Conservation (phyloP, 2,113 vertebrate genomes). For the Opisthocomus hoazin region DNA sequence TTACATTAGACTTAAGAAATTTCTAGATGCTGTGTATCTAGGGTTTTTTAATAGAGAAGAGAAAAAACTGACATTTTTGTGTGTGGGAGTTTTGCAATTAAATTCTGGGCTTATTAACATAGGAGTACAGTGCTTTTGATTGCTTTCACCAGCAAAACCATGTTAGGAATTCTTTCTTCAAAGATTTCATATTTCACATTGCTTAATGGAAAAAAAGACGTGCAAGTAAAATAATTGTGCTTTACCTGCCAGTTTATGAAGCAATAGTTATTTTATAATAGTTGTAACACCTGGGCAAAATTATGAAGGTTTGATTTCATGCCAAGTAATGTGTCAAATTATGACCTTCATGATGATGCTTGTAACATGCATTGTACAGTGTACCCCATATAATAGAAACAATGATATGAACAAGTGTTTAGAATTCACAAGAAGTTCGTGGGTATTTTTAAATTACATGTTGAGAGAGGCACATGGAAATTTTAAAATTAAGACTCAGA, state of each 20-base stretch:
- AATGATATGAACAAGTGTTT: not conserved
- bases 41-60: not conserved
- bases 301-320: not conserved
- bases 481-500: not conserved
- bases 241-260: not conserved
- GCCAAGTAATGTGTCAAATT: not conserved
- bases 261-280: not conserved
- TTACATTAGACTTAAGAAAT: not conserved
- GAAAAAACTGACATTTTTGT: rapidly evolving
- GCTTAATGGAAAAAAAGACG: not conserved
- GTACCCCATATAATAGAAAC: not conserved
- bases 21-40: not conserved
- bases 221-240: not conserved
- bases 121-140: not conserved
- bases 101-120: not conserved
- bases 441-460: not conserved
- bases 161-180: not conserved
- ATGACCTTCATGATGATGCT: not conserved
- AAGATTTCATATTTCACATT: not conserved
- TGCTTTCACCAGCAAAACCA: not conserved
- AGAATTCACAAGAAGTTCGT: not conserved
- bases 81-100: not conserved
- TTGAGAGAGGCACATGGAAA: not conserved
- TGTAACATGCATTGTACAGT: not conserved
- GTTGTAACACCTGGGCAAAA: not conserved